Evolutionary conservation across 2,888 invertebrate genomes (phyloP), one percentile per base, ranked within the genome.

Genomic region (Magallana nippona): DNA sequence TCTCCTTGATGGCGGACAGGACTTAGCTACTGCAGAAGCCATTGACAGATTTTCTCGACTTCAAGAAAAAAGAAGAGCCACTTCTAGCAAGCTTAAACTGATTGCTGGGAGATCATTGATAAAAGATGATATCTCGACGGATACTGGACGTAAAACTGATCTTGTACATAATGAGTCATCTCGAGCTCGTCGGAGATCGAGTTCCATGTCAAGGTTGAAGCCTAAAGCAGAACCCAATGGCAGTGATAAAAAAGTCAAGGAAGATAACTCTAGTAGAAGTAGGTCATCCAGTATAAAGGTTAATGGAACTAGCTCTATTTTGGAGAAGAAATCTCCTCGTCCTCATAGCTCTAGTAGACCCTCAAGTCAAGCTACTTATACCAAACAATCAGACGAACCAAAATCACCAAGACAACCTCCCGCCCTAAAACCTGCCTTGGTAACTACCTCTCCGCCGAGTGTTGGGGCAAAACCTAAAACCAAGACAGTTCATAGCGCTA

Each of bases 1-100:
- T 32, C 77, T 87, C 2, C 58, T 89, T 8, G 85, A 85, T 17
- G 77, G 84, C 15, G 88, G 85, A 8, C 71, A 83, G 5, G 84
- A 84, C 10, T 57, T 13, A 1, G 80, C 86, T 10, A 83, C 85
- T 0, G 78, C 58, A 1, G 56, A 82, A 27, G 84, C 84, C 15
- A 82, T 79, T 13, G 63, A 82, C 22, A 79, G 63, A 55, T 82
- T 71, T 27, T 15, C 55, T 2, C 55, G 62, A 22, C 44, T 84
- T 10, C 79, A 84, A 55, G 82, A 84, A 44, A 84, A 79, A 22
- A n/a, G 62, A 15, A 82, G 55, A 71, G 55, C 32, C 2, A 63
- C 78, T 63, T 27, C 60, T 13, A 79, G 57, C 44, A 22, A 27
- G 17, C 22, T 63, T 10, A 71, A 22, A 55, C 19, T 19, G 8